Percentiles rank a stretch among this genome's conserved stretches.
phyloP scores from a whole-genome alignment of 2,888 invertebrate species.

The Diaphora mendica region DNA sequence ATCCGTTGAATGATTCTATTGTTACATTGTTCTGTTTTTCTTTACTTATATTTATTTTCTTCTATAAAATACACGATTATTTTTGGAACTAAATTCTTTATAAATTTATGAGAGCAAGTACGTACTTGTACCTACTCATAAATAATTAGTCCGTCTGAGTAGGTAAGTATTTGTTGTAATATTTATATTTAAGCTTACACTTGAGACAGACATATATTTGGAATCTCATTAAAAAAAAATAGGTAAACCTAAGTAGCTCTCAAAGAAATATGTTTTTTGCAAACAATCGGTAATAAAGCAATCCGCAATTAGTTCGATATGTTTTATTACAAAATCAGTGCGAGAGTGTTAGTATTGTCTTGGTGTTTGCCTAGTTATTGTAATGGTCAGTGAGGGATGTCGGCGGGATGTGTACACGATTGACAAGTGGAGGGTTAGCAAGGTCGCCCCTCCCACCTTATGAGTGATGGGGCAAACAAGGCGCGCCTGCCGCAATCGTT shows the following conservation, averaged over 20 bases:
- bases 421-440: constrained; percentile 23
- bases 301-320: neutral
- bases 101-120: neutral
- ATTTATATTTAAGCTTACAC: neutral
- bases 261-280: neutral
- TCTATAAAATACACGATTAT: neutral
- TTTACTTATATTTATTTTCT: neutral
- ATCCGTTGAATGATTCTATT: too few species aligned
- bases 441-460: constrained; percentile 38
- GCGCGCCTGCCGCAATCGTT: constrained; percentile 56
- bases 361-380: constrained; percentile 25
- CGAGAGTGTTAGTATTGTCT: constrained; percentile 18
- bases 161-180: neutral
- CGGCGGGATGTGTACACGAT: constrained; percentile 17
- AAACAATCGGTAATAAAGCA: neutral
- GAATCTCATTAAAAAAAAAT: neutral
- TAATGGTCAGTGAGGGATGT: constrained; percentile 17
- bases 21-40: too few species aligned
- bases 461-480: constrained; percentile 66
- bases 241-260: neutral
- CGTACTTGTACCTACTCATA: too few species aligned
- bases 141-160: too few species aligned
- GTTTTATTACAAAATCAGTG: neutral
- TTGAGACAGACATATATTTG: neutral
- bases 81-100: neutral